Percentiles rank a stretch among this genome's conserved stretches.
phyloP scores from a whole-genome alignment of 1,140 invertebrate species.

The Papilio glaucus region DNA sequence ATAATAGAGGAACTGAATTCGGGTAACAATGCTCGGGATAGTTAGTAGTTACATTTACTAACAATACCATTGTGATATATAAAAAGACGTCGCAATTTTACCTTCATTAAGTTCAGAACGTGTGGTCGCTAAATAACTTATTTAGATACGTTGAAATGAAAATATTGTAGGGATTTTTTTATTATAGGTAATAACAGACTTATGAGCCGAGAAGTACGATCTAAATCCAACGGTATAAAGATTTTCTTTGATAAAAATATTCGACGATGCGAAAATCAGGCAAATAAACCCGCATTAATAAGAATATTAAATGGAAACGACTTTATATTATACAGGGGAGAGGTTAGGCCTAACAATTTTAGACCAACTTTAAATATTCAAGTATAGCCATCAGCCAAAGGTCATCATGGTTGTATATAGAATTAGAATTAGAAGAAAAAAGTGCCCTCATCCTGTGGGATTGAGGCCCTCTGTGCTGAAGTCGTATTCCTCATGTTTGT shows the following conservation, averaged over 20 bases:
- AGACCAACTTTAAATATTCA: no score
- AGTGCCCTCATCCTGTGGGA: no score
- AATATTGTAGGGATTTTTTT: neutral
- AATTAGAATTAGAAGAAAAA: no score
- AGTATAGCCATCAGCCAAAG: no score
- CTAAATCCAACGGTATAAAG: neutral
- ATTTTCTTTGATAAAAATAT: neutral
- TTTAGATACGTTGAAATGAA: neutral
- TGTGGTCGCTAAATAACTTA: slow-evolving; percentile 2
- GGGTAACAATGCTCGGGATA: slow-evolving; percentile 7
- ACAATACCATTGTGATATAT: neutral
- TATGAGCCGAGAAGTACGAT: neutral
- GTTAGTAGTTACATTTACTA: neutral
- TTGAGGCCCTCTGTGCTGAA: no score
- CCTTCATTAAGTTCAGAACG: neutral
- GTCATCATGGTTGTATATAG: no score
- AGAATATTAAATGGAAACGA: no score
- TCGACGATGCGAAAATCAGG: neutral
- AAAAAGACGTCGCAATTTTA: slow-evolving; percentile 8
- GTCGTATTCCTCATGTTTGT: no score
- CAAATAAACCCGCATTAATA: neutral
- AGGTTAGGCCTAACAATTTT: no score
- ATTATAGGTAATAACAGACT: neutral
- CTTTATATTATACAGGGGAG: no score
- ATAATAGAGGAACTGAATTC: slow-evolving; percentile 7